Evolutionary conservation across 2,888 invertebrate genomes (phyloP).

Genomic region (Calliphora vomitoria): DNA sequence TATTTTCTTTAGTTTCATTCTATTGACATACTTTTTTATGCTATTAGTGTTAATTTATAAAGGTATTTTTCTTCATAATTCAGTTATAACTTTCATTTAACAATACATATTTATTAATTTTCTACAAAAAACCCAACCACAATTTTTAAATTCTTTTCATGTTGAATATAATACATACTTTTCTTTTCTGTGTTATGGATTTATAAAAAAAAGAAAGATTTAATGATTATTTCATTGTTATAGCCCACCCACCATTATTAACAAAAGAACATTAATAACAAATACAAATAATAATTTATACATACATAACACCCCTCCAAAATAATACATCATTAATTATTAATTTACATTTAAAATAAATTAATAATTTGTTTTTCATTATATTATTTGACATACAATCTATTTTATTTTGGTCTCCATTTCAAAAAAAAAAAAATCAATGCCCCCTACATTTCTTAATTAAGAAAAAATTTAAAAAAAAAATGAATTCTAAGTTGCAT

Average conservation of each 20-base stretch:
- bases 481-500: constrained; percentile 27
- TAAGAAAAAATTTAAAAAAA: constrained; percentile 39
- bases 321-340: constrained; percentile 54
- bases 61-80: constrained; percentile 25
- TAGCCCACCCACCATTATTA: constrained; percentile 13
- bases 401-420: background rate
- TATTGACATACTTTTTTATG: constrained; percentile 40
- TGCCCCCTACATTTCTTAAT: constrained; percentile 10
- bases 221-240: constrained; percentile 36
- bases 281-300: constrained; percentile 39
- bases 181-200: background rate
- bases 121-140: constrained; percentile 6
- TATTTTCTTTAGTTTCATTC: constrained; percentile 16
- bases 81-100: constrained; percentile 31
- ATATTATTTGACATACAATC: constrained; percentile 33
- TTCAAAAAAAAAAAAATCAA: constrained; percentile 24
- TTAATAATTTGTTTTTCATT: constrained; percentile 52
- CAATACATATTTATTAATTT: constrained; percentile 42
- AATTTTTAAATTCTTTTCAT: constrained; percentile 35
- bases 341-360: constrained; percentile 44
- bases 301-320: constrained; percentile 31
- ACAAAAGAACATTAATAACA: constrained; percentile 19
- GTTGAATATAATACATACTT: constrained; percentile 38
- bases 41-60: constrained; percentile 21
- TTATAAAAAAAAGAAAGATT: constrained; percentile 6